Conservation (phyloP, 2,888 invertebrate species). For the Tinea pellionella region DNA sequence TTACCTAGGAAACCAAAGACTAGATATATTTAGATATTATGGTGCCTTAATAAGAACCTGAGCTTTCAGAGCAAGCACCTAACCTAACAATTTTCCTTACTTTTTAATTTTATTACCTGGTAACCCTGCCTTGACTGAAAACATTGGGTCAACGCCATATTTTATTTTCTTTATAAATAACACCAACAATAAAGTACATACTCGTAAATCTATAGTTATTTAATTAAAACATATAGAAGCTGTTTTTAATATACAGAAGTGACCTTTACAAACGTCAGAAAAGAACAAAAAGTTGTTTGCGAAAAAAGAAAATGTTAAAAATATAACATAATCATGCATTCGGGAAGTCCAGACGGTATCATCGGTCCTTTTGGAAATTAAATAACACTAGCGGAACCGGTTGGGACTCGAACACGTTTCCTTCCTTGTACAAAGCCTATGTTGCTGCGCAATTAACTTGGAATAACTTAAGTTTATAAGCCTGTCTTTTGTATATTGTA, state of each 20-base stretch:
- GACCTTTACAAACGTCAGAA: neutral
- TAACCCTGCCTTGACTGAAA: too few relatives aligned
- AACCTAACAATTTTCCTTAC: too few relatives aligned
- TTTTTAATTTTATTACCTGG: too few relatives aligned
- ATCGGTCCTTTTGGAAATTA: constrained; percentile 53
- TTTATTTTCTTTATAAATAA: too few relatives aligned
- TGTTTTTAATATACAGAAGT: neutral
- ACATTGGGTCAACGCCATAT: too few relatives aligned
- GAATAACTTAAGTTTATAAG: neutral
- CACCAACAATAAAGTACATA: too few relatives aligned
- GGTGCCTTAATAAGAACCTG: too few relatives aligned
- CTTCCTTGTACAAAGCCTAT: constrained; percentile 40
- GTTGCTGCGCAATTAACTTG: neutral
- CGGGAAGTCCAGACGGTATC: constrained; percentile 64
- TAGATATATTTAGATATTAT: too few relatives aligned
- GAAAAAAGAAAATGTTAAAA: constrained; percentile 16
- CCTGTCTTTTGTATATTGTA: neutral
- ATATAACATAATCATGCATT: constrained; percentile 32
- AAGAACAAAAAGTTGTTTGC: neutral
- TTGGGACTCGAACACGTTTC: constrained; percentile 64
- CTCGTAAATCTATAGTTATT: neutral
- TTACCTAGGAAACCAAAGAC: too few relatives aligned
- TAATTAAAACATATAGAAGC: neutral
- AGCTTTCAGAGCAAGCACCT: too few relatives aligned
- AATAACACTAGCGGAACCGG: constrained; percentile 67